Evolutionary conservation across 2,888 invertebrate species (phyloP).

Genomic region (Bellardia pandia): DNA sequence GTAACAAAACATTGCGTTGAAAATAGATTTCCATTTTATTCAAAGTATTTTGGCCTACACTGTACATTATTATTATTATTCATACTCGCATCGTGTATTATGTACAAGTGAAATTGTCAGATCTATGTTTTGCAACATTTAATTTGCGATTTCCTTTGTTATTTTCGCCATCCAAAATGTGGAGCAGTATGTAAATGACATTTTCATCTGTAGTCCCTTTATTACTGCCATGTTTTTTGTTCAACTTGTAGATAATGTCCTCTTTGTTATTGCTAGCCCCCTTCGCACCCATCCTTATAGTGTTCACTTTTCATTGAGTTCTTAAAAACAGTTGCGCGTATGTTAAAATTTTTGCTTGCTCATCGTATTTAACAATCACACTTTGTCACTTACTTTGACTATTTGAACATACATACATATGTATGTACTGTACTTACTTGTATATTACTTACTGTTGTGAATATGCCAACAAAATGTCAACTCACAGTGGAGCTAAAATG

Average conservation of each 20-base stretch:
- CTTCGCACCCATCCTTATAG: conserved; percentile 8
- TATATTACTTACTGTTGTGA: not conserved
- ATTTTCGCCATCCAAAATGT: conserved; percentile 79
- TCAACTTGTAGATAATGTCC: conserved; percentile 7
- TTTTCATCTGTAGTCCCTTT: conserved; percentile 77
- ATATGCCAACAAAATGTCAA: conserved; percentile 1
- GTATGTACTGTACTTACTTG: not conserved
- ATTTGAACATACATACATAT: conserved; percentile 27
- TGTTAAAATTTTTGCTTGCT: conserved; percentile 75
- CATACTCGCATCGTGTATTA: not conserved
- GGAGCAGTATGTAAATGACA: conserved; percentile 81
- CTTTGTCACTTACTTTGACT: conserved; percentile 60
- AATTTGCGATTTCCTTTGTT: conserved; percentile 80
- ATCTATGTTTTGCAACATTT: conserved; percentile 74
- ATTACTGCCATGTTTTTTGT: conserved; percentile 41
- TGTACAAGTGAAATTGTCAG: conserved; percentile 1
- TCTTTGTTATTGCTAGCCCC: conserved; percentile 10
- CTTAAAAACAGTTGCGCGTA: conserved; percentile 50
- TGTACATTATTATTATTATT: not conserved
- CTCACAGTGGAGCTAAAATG: not conserved
- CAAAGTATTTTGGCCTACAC: not conserved
- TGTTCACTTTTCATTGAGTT: conserved; percentile 49
- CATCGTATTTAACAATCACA: conserved; percentile 75
- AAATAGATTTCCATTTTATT: not conserved
- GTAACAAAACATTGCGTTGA: no score